Base-by-base conservation (phyloP, 1,140 invertebrate species). In the Bombus difficillimus region DNA sequence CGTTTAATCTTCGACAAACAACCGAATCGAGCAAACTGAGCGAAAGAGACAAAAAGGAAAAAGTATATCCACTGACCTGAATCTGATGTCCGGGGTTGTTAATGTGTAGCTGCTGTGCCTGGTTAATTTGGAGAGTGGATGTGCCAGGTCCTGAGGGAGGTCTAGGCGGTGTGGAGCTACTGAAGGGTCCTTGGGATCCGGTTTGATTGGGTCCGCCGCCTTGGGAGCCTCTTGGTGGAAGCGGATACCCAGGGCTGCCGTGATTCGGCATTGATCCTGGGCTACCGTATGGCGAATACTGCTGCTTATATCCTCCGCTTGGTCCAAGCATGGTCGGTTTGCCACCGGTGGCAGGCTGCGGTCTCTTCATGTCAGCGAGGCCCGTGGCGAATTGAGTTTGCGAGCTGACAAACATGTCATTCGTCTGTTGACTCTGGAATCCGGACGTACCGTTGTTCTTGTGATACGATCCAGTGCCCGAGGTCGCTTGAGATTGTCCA, bases 71-170 rank as follows among this genome's bases (percentile, higher is more conserved):
- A 93, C 95, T 95, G 83, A 98, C 97, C 96, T 98, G 97, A 85
- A 98, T 97, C 88, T 97, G 97, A 91, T 97, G 97, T 8, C 96
- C 96, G n/a, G 97, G 97, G 92, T 98, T 98, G 85, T 96, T 97
- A 85, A 98, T 97, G 93, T 98, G 98, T 87, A 98, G 94, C 92
- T 98, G 98, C 93, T 98, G 98, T 28, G 97, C 97, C 94, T 98
- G 98, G 91, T 97, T 97, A 94, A 98, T 97, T 94, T 98, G 97
- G 88, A 98, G 91, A 15, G 96, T 96, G 6, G 96, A 95, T 28
- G 96, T 94, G 86, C 95, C 96, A 28, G 96, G 93, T 75, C 96
- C 96, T 1, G 96, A 97, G 10, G 97, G 96, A 69, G 97, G 97
- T 79, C 97, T 95, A 25, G 97, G 97, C 22, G 95, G 96, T 47